Evolutionary conservation across 2,113 vertebrate genomes (phyloP), one percentile per base, ranked within the genome.

Genomic region (Zapus hudsonius): DNA sequence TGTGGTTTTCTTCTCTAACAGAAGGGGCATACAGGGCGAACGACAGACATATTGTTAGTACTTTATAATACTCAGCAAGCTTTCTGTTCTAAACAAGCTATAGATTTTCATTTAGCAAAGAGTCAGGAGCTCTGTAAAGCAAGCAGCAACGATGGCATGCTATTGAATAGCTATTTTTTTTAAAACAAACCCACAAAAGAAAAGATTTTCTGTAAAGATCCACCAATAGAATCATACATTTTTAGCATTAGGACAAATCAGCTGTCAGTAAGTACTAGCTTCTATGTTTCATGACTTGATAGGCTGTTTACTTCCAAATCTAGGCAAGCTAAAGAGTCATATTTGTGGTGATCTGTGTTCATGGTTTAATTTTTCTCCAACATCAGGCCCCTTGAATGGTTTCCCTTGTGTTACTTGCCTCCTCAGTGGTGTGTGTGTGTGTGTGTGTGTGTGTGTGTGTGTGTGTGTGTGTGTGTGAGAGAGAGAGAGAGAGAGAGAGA

Each of bases 1-100:
- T 70, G 27, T 88, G 59, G 33, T 89, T 93, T 94, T 85, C 82
- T 72, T 87, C 73, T 78, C 44, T 75, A 57, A 72, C 29, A 79
- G 75, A 93, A 92, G 69, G 44, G 19, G n/a, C 82, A 78, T 22
- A 67, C 33, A 40, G 25, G 67, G 22, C 52, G 64, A 87, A 70
- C 23, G 84, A 72, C 52, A 90, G 87, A 42, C 16, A 36, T 72
- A 38, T 52, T 57, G 40, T 83, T 80, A 67, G 75, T 79, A 69
- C 3, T 94, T 95, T n/a, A 20, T 55, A 75, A 55, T 67, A 57
- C 69, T 84, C 66, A 63, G 78, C 63, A 87, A 92, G 84, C 82
- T 93, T 87, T 90, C 31, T 47, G 42, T 73, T 73, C 66, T 47
- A 93, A 84, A 61, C 5, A 85, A 83, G 15, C 47, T 87, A 20